Conservation (phyloP, 2,888 invertebrate genomes). For the Parnassius glacialis region DNA sequence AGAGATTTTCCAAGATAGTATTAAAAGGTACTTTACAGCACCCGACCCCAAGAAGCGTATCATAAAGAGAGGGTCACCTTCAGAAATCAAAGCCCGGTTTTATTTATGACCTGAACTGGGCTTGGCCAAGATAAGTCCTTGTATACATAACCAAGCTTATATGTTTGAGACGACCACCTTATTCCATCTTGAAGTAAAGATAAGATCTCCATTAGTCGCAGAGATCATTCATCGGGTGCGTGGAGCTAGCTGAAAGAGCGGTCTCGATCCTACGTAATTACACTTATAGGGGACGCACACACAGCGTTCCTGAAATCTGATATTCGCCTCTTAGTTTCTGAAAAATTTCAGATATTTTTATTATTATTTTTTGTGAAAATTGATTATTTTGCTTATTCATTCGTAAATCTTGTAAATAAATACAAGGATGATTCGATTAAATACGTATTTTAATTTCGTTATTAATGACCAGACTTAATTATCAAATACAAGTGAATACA, state of each 20-base stretch:
- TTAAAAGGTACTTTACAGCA: conserved; percentile 67
- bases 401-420: no score
- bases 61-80: conserved; percentile 63
- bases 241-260: conserved; percentile 51
- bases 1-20: conserved; percentile 67
- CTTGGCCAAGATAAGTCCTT: conserved; percentile 65
- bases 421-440: no score
- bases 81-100: conserved; percentile 73
- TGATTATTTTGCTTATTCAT: no score
- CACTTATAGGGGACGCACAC: conserved; percentile 54
- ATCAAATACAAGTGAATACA: no score
- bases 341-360: conserved; percentile 28
- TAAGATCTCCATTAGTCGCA: conserved; percentile 76
- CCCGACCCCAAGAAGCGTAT: conserved; percentile 55
- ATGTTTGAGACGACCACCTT: conserved; percentile 66
- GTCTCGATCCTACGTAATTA: conserved; percentile 56
- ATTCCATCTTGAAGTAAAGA: conserved; percentile 63
- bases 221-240: conserved; percentile 72
- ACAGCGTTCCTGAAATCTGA: conserved; percentile 50
- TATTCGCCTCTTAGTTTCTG: conserved; percentile 45
- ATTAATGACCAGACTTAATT: no score
- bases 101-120: conserved; percentile 73
- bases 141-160: conserved; percentile 69
- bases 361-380: no score
- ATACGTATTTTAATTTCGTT: no score